A percentile compares a stretch with the other conserved stretches of the same genome.
Conservation (phyloP, 2,888 invertebrate genomes). For the Osmoderma eremita region DNA sequence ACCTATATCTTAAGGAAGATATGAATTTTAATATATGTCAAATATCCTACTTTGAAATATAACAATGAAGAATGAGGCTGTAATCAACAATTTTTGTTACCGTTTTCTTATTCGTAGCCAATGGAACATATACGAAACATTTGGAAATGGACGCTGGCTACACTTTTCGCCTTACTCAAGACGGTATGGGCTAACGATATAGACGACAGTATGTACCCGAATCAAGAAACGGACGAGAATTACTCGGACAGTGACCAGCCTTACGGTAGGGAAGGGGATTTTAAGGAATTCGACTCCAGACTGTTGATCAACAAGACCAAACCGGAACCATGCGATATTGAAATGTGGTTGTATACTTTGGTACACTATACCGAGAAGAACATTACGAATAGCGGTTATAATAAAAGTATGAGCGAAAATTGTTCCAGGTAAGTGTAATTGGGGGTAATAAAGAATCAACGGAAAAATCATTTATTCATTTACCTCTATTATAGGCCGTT, state of each 20-base stretch:
- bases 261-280: slow-evolving; percentile 36
- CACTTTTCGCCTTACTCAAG: slow-evolving; percentile 70
- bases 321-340: slow-evolving; percentile 87
- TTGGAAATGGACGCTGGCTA: slow-evolving; percentile 69
- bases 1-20: no score
- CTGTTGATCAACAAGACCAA: slow-evolving; percentile 81
- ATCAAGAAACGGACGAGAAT: slow-evolving; percentile 46
- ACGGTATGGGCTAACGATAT: slow-evolving; percentile 66
- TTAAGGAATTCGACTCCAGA: slow-evolving; percentile 65
- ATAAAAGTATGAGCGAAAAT: slow-evolving; percentile 57
- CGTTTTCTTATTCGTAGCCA: no score
- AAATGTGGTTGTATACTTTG: slow-evolving; percentile 63
- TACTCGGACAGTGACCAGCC: slow-evolving; percentile 31
- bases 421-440: slow-evolving; percentile 56
- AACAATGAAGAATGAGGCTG: no score
- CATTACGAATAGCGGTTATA: slow-evolving; percentile 58
- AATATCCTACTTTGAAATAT: no score
- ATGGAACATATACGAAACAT: slow-evolving; percentile 68
- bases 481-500: slow-evolving; percentile 68
- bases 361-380: slow-evolving; percentile 59
- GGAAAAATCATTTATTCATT: neutral
- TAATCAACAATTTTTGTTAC: no score
- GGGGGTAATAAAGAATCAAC: neutral
- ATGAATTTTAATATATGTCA: no score
- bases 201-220: slow-evolving; percentile 60